Evolutionary conservation across 2,797 vertebrate genomes (phyloP).

Genomic region (Percopsis omiscomaycus): DNA sequence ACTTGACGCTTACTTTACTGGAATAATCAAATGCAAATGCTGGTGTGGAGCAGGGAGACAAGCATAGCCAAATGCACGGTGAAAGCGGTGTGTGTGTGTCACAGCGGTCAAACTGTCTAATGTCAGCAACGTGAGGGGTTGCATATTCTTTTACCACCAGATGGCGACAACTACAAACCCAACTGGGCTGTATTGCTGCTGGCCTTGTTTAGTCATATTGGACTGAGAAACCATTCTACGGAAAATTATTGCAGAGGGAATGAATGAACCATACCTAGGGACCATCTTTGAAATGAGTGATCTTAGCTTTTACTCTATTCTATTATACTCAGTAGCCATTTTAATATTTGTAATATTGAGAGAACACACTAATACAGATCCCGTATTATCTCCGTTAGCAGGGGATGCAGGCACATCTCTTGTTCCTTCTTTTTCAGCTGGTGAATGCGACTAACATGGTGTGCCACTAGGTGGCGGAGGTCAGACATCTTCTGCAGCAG

Average conservation of each 20-base stretch:
- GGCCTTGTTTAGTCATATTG: neutral
- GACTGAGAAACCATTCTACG: neutral
- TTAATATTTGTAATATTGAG: neutral
- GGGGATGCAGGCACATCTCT: conserved; percentile 78
- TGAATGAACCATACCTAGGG: too few species aligned
- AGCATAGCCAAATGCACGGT: neutral
- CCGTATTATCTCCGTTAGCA: conserved; percentile 83
- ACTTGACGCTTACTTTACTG: too few species aligned
- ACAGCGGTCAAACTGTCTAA: too few species aligned
- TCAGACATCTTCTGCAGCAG: conserved; percentile 86
- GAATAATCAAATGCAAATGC: neutral
- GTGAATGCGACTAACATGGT: conserved; percentile 81
- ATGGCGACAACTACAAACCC: conserved; percentile 51
- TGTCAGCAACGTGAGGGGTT: conserved; percentile 3
- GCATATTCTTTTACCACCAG: conserved; percentile 54
- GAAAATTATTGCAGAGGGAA: neutral
- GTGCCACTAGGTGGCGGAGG: conserved; percentile 79
- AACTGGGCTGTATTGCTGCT: neutral
- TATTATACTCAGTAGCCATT: too few species aligned
- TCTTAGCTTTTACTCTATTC: too few species aligned
- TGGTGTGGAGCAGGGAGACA: neutral
- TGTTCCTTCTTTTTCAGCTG: conserved; percentile 81
- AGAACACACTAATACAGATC: conserved; percentile 76
- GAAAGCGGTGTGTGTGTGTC: conserved; percentile 1
- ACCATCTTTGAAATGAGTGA: too few species aligned